Evolutionary conservation across 2,113 vertebrate genomes (phyloP).

Genomic region (Callospermophilus lateralis): DNA sequence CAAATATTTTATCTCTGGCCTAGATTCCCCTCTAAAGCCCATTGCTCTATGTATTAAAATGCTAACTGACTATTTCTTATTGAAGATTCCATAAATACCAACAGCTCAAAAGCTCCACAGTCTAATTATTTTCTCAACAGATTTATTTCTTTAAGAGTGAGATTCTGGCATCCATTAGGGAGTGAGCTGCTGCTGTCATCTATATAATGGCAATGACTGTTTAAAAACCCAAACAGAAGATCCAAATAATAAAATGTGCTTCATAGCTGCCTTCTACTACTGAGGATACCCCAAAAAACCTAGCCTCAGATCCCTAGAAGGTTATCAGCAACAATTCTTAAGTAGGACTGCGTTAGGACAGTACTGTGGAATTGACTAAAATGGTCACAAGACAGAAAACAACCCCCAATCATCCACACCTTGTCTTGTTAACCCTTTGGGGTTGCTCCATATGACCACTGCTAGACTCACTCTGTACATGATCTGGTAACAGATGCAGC

Average conservation of each 20-base stretch:
- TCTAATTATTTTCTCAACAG: neutral
- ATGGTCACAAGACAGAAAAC: neutral
- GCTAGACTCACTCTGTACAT: neutral
- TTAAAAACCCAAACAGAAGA: slow-evolving; percentile 6
- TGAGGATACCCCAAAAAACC: neutral
- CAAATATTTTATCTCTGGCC: neutral
- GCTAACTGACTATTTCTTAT: neutral
- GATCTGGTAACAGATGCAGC: neutral
- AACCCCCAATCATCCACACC: neutral
- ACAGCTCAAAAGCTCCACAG: neutral
- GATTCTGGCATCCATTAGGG: neutral
- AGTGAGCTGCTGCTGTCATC: neutral
- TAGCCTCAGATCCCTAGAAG: neutral
- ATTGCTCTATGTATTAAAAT: neutral
- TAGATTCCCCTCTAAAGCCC: neutral
- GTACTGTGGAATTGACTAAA: neutral
- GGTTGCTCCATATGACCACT: neutral
- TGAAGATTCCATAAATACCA: neutral
- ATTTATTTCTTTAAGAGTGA: neutral
- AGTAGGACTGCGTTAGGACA: neutral
- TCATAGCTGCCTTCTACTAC: neutral
- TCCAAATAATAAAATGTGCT: neutral
- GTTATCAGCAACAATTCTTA: neutral
- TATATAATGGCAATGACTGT: neutral
- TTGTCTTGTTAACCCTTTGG: neutral